phyloP scores from a whole-genome alignment of 2,113 vertebrate genomes.

The Eleginops maclovinus region DNA sequence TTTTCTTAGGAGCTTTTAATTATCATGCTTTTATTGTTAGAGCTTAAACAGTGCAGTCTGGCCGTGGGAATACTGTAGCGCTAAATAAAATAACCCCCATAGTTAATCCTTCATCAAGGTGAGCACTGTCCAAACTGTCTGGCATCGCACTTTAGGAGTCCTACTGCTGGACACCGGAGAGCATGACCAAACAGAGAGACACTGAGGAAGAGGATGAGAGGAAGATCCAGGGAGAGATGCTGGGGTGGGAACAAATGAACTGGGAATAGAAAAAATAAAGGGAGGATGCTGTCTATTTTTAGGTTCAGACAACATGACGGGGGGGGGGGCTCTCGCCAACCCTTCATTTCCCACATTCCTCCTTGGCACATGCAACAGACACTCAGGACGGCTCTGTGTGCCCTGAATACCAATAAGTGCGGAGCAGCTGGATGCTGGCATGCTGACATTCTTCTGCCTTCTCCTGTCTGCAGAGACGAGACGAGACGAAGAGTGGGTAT shows the following conservation, averaged over 20 bases:
- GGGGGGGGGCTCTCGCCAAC: constrained; percentile 44
- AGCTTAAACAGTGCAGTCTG: constrained; percentile 12
- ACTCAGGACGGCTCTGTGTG: constrained; percentile 63
- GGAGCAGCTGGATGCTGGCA: constrained; percentile 77
- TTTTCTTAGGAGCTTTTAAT: constrained; percentile 30
- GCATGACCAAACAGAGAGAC: constrained; percentile 53
- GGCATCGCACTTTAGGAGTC: constrained; percentile 53
- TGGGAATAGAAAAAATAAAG: constrained; percentile 72
- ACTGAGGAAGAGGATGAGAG: constrained; percentile 40
- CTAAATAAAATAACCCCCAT: constrained; percentile 44
- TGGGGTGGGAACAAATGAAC: constrained; percentile 58
- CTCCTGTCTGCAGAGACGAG: constrained; percentile 65
- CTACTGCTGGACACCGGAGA: constrained; percentile 64
- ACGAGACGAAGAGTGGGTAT: constrained; percentile 63
- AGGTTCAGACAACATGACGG: constrained; percentile 71
- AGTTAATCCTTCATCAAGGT: constrained; percentile 54
- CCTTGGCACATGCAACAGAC: constrained; percentile 79
- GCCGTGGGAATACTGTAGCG: constrained; percentile 24
- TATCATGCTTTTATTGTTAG: constrained; percentile 37
- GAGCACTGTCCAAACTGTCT: constrained; percentile 57
- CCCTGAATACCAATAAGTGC: constrained; percentile 78
- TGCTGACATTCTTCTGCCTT: constrained; percentile 75
- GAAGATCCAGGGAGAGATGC: constrained; percentile 49
- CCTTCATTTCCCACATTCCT: constrained; percentile 72
- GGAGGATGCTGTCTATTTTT: constrained; percentile 78